Evolutionary conservation across 2,113 vertebrate species (phyloP).

Genomic region (Tragelaphus buxtoni): DNA sequence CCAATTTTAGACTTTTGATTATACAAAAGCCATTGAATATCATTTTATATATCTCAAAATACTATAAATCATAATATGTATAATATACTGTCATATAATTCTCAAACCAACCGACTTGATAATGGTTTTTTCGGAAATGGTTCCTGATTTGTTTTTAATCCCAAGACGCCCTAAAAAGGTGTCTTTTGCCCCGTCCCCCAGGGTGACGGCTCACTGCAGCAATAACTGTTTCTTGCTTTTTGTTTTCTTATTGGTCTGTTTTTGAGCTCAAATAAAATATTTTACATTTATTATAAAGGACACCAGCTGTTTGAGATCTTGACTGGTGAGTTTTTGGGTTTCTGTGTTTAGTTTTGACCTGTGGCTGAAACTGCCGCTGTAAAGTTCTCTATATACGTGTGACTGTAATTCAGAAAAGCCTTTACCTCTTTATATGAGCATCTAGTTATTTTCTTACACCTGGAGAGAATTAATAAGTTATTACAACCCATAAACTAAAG

Average conservation of each 20-base stretch:
- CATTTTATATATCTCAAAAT: slow-evolving; percentile 5
- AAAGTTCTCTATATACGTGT: neutral
- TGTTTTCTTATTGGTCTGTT: neutral
- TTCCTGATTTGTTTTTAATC: neutral
- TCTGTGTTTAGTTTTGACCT: neutral
- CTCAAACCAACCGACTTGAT: neutral
- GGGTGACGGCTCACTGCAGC: neutral
- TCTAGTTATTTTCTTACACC: neutral
- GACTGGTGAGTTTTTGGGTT: neutral
- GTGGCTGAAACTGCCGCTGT: neutral
- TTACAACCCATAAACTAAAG: neutral
- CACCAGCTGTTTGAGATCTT: neutral
- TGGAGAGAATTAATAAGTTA: neutral
- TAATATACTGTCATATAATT: neutral
- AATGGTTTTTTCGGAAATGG: neutral
- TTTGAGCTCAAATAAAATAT: neutral
- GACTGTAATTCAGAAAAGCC: neutral
- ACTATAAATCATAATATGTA: neutral
- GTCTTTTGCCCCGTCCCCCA: neutral
- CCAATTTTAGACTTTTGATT: neutral
- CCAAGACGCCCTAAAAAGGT: neutral
- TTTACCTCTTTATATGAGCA: neutral
- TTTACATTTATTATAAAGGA: neutral
- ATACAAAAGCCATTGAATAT: neutral
- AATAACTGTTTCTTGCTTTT: neutral